Percentiles rank a stretch among this genome's conserved stretches.
Conservation (phyloP, 1,140 invertebrate species). For the Orchestia grillus region DNA sequence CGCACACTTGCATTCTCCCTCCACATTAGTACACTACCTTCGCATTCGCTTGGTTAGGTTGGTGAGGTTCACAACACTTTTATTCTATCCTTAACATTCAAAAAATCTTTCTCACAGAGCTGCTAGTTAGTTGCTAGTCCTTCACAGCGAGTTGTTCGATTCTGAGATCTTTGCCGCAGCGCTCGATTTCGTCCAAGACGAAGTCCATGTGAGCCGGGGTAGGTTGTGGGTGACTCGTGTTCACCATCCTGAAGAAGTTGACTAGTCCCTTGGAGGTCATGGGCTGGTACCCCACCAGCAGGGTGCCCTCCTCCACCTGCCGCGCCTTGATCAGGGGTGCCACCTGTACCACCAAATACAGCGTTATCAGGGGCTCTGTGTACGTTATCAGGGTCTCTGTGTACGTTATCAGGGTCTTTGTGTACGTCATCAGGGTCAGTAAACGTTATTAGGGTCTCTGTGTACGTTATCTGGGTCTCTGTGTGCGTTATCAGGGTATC, state of each 20-base stretch:
- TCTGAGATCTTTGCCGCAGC: constrained; percentile 73
- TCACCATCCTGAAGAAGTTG: constrained; percentile 91
- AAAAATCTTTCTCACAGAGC: neutral
- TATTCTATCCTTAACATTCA: neutral
- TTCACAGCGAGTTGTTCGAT: neutral
- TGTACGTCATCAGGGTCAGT: no score
- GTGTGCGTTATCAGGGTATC: no score
- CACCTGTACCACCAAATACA: constrained; percentile 73
- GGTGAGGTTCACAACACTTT: neutral
- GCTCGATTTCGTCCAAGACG: constrained; percentile 77
- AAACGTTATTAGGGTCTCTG: no score
- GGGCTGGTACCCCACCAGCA: constrained; percentile 91
- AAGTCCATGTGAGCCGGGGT: constrained; percentile 77
- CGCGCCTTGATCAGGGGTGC: constrained; percentile 87
- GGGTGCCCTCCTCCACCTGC: constrained; percentile 81
- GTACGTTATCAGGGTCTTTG: no score
- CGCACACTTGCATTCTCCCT: neutral
- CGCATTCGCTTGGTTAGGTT: neutral
- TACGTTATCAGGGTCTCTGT: no score
- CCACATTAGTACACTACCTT: neutral
- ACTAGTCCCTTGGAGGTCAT: constrained; percentile 77
- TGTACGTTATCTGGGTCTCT: no score
- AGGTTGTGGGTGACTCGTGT: constrained; percentile 82
- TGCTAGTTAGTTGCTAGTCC: neutral
- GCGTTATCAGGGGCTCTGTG: no score